Evolutionary conservation across 1,140 invertebrate species (phyloP).

Genomic region (Mylabris phalerata): DNA sequence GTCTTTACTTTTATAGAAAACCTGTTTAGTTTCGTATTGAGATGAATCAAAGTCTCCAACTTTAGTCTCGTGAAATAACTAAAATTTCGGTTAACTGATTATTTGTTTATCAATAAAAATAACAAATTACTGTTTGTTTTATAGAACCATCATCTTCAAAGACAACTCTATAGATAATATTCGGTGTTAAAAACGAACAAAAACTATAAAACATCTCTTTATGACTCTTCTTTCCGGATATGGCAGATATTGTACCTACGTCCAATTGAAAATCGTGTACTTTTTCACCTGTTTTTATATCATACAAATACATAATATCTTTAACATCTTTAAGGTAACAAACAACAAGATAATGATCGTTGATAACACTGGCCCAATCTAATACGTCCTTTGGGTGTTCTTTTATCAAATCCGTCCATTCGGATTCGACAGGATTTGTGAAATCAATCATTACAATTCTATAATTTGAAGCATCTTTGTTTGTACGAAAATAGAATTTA

Average conservation of each 20-base stretch:
- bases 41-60: slow-evolving; percentile 77
- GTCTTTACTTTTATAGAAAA: slow-evolving; percentile 94
- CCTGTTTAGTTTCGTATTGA: slow-evolving; percentile 78
- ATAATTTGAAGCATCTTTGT: slow-evolving; percentile 90
- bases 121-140: slow-evolving; percentile 54
- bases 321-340: slow-evolving; percentile 95
- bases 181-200: slow-evolving; percentile 88
- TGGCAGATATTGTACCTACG: slow-evolving; percentile 78
- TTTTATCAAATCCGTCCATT: slow-evolving; percentile 78
- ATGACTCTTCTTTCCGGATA: slow-evolving; percentile 78
- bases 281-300: slow-evolving; percentile 64
- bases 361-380: slow-evolving; percentile 78
- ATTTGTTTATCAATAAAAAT: background rate
- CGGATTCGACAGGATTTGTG: slow-evolving; percentile 63
- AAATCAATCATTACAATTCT: slow-evolving; percentile 85
- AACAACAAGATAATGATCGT: slow-evolving; percentile 80
- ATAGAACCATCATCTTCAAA: slow-evolving; percentile 55
- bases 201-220: slow-evolving; percentile 92
- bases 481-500: slow-evolving; percentile 83
- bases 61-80: slow-evolving; percentile 79
- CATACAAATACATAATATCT: slow-evolving; percentile 77
- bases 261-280: slow-evolving; percentile 70
- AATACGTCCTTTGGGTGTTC: slow-evolving; percentile 85
- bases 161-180: slow-evolving; percentile 83
- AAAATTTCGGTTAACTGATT: slow-evolving; percentile 23